phyloP scores from a whole-genome alignment of 2,113 vertebrate species.

The Oenanthe oenanthe region DNA sequence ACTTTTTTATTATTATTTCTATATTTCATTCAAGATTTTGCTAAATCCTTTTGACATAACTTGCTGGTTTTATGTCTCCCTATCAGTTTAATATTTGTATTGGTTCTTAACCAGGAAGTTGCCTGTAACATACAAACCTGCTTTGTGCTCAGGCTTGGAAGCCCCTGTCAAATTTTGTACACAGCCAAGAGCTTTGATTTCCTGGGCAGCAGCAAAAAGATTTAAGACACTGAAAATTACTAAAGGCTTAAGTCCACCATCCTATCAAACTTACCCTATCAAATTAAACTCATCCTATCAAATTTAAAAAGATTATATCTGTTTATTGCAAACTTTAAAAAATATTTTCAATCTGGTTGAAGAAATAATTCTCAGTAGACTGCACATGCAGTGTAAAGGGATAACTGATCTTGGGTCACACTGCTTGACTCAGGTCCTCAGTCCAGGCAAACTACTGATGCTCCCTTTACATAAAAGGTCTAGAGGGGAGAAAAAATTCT shows the following conservation, averaged over 20 bases:
- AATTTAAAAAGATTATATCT: background rate
- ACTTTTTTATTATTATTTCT: constrained; percentile 47
- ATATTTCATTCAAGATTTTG: constrained; percentile 71
- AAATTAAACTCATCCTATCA: background rate
- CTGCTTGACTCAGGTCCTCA: background rate
- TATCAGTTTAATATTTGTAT: constrained; percentile 58
- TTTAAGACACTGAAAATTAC: constrained; percentile 10
- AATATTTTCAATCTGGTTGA: background rate
- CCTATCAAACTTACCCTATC: background rate
- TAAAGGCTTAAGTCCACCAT: background rate
- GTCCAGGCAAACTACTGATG: background rate
- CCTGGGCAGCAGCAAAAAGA: background rate
- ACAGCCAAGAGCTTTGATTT: background rate
- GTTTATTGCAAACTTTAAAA: background rate
- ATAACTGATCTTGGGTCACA: background rate
- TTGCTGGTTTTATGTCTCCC: constrained; percentile 57
- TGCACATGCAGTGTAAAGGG: background rate
- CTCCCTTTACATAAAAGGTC: background rate
- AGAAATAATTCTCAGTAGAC: background rate
- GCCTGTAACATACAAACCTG: constrained; percentile 34
- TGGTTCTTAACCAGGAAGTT: background rate
- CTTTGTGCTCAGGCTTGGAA: background rate
- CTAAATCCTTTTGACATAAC: constrained; percentile 57
- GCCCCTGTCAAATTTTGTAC: constrained; percentile 31
- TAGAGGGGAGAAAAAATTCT: background rate